A percentile compares a stretch with the other conserved stretches of the same genome.
phyloP scores from a whole-genome alignment of 2,113 vertebrate species.

The Nycticorax nycticorax region DNA sequence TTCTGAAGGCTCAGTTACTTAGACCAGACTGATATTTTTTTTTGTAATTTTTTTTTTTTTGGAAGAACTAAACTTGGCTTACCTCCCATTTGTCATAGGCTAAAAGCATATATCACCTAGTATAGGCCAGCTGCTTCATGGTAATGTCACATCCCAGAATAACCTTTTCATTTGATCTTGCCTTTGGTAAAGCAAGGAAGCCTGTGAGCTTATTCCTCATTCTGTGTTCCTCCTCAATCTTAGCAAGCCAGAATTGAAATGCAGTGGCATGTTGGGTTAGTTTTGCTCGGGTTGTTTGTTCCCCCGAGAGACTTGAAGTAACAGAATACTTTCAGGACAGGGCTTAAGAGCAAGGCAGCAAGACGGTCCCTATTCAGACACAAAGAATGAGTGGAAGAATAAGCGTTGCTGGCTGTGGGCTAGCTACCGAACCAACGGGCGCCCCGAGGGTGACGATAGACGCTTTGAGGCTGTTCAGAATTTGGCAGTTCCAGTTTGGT shows the following conservation, averaged over 20 bases:
- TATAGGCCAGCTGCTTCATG: not conserved
- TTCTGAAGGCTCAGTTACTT: not conserved
- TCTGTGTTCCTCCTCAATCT: not conserved
- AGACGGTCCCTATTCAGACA: not conserved
- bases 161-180: not conserved
- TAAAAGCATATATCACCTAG: not conserved
- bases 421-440: not conserved
- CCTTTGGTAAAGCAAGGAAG: not conserved
- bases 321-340: not conserved
- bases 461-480: not conserved
- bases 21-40: not conserved
- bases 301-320: not conserved
- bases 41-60: not conserved
- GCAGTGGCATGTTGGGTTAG: not conserved
- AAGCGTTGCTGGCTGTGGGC: not conserved
- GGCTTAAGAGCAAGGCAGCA: not conserved
- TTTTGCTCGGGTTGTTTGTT: not conserved
- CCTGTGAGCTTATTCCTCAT: not conserved
- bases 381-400: not conserved
- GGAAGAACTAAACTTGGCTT: not conserved
- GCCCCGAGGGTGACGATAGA: not conserved
- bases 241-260: not conserved
- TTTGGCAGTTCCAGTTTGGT: not conserved
- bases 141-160: not conserved
- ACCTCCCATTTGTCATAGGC: not conserved